phyloP scores from a whole-genome alignment of 1,140 invertebrate genomes.

The Pseudomyrmex dendroicus region DNA sequence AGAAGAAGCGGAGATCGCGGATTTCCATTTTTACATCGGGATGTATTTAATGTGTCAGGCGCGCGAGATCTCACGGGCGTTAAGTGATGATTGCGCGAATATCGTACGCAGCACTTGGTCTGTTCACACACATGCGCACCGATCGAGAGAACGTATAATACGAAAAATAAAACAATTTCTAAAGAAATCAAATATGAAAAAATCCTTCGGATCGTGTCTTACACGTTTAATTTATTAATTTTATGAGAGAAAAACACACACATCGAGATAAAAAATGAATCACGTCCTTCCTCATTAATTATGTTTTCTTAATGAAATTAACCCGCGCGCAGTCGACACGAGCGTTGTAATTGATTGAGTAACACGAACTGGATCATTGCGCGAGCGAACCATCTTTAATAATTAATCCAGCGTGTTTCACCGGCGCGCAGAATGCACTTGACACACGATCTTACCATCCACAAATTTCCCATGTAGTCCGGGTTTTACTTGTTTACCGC shows the following conservation, averaged over 20 bases:
- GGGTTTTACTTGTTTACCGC: conserved; percentile 38
- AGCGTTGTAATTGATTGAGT: conserved; percentile 37
- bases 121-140: neutral
- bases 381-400: conserved; percentile 43
- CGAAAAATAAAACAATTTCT: neutral
- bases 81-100: conserved; percentile 39
- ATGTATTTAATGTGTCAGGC: conserved; percentile 57
- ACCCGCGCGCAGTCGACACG: neutral
- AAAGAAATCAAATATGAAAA: too few relatives aligned
- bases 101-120: neutral
- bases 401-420: conserved; percentile 38
- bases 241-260: neutral
- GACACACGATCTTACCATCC: conserved; percentile 41
- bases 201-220: too few relatives aligned
- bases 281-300: neutral
- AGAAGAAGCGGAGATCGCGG: conserved; percentile 47
- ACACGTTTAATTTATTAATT: neutral
- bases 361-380: conserved; percentile 23
- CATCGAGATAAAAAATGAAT: neutral
- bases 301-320: conserved; percentile 13
- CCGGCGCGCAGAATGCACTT: conserved; percentile 22
- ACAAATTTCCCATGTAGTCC: conserved; percentile 42
- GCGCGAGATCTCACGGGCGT: neutral
- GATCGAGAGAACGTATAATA: too few relatives aligned
- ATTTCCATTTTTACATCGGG: conserved; percentile 57